phyloP scores from a whole-genome alignment of 1,140 invertebrate genomes.

The Phthorimaea operculella region DNA sequence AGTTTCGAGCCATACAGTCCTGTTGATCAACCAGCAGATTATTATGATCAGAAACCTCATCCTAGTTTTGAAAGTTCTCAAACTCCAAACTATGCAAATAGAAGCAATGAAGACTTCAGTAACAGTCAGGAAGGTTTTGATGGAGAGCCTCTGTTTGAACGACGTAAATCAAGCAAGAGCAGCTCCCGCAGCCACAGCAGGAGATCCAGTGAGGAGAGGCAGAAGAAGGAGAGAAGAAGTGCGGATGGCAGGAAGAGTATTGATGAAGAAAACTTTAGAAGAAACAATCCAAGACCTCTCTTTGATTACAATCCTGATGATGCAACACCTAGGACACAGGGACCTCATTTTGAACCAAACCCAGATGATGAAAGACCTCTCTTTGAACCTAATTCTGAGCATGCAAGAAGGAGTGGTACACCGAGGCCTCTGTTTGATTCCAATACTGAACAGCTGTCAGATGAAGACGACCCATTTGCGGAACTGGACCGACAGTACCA shows the following conservation, averaged over 20 bases:
- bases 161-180: constrained; percentile 27
- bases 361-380: background rate
- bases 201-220: constrained; percentile 17
- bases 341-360: constrained; percentile 1
- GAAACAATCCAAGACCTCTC: constrained; percentile 5
- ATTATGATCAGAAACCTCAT: constrained; percentile 15
- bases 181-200: constrained; percentile 19
- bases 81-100: background rate
- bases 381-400: background rate
- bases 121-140: background rate
- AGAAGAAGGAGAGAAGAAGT: constrained; percentile 1
- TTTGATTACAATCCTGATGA: constrained; percentile 21
- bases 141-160: constrained; percentile 26
- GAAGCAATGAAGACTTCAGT: background rate
- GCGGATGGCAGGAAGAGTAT: background rate
- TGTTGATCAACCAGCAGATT: constrained; percentile 16
- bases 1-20: constrained; percentile 11
- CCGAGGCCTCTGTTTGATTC: constrained; percentile 32
- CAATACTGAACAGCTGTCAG: constrained; percentile 34
- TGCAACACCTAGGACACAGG: constrained; percentile 8
- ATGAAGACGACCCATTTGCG: constrained; percentile 58
- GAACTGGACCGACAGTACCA: constrained; percentile 60
- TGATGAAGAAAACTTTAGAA: constrained; percentile 12
- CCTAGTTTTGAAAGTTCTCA: constrained; percentile 16
- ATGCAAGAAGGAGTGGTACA: constrained; percentile 8